Conservation (phyloP, 2,888 invertebrate species). For the Tuta absoluta region DNA sequence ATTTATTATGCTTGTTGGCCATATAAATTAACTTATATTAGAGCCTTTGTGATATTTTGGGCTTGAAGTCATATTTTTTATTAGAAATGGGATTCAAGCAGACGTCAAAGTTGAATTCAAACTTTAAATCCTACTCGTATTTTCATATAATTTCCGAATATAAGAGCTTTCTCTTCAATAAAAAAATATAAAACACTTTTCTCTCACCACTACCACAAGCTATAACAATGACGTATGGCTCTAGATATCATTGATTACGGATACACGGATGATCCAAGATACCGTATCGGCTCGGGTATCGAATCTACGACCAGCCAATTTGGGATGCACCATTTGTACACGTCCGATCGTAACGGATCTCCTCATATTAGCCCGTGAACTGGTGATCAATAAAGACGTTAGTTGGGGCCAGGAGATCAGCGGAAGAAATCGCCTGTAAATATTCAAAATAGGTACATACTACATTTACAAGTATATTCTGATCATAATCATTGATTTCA, state of each 20-base stretch:
- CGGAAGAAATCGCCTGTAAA: constrained; percentile 10
- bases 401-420: constrained; percentile 37
- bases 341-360: constrained; percentile 49
- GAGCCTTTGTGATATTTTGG: too few species aligned
- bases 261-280: constrained; percentile 43
- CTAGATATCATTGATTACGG: constrained; percentile 46
- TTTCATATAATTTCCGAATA: background rate
- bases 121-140: too few species aligned
- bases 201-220: constrained; percentile 23
- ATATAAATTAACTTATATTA: too few species aligned
- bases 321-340: constrained; percentile 58
- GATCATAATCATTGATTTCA: too few species aligned
- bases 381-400: constrained; percentile 57
- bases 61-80: too few species aligned
- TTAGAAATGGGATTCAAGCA: too few species aligned
- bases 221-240: constrained; percentile 44
- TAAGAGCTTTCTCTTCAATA: background rate
- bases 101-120: too few species aligned
- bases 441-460: too few species aligned
- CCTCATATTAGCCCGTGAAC: constrained; percentile 49
- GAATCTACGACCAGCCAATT: constrained; percentile 47
- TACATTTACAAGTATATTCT: too few species aligned
- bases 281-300: constrained; percentile 39
- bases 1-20: too few species aligned
- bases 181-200: background rate